Base-by-base conservation (phyloP, 2,113 vertebrate species). In the Phoenicopterus ruber region DNA sequence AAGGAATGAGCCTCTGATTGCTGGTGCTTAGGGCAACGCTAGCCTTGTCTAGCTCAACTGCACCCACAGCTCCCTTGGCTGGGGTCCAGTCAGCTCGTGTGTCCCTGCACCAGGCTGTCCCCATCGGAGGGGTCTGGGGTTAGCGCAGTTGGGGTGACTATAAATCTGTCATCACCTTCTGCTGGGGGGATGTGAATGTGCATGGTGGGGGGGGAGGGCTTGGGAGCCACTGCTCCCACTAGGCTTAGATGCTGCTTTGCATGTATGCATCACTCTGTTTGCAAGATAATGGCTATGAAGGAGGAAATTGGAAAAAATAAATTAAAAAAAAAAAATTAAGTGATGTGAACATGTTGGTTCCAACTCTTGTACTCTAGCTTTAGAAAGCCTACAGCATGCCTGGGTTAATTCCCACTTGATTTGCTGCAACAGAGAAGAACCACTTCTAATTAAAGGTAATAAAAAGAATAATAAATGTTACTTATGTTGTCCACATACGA, bases 111-210 rank as follows among this genome's bases (percentile, higher is more conserved):
- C 25, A 38, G 47, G 13, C n/a, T 80, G 52, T 80, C 47, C 34
- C 38, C 46, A n/a, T 32, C 1, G 0, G 16, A 40, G 63, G 52
- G 14, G 7, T 67, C 76, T 63, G 71, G 72, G 36, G 46, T 17
- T 79, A 34, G 34, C 1, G 5, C 34, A 7, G 11, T 67, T 0
- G 0, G 55, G 42, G 22, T 32, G 38, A 57, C 47, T 42, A 12
- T 50, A 50, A 71, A 46, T 76, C 80, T 58, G 32, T 82, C 58
- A 24, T 38, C 58, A 6, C 32, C 44, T 50, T 42, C 54, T 72
- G 52, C 49, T 78, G 47, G 34, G 54, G 55, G 34, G 17, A 32
- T 11, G 2, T 12, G 14, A 42, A 28, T 80, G 36, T 2, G 7
- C 28, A 31, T 20, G 0, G 49, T 44, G 29, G 15, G 6, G 52